Conservation (phyloP, 2,797 vertebrate species). For the Poecile montanus region DNA sequence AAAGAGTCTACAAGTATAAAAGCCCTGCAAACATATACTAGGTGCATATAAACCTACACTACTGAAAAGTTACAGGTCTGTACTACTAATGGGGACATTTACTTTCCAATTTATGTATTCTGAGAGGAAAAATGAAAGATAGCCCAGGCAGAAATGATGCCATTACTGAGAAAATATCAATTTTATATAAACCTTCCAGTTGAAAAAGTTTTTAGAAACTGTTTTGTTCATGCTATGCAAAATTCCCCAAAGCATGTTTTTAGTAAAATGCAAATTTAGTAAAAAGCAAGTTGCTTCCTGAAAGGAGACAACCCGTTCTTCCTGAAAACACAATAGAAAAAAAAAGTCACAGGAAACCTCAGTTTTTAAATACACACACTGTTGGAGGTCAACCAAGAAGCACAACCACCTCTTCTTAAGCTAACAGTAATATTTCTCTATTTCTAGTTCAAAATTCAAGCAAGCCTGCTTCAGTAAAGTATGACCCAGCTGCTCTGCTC, state of each 20-base stretch:
- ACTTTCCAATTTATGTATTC: neutral
- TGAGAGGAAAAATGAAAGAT: neutral
- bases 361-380: neutral
- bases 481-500: accelerated
- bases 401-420: neutral
- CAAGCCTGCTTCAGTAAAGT: accelerated
- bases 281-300: neutral
- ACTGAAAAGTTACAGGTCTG: neutral
- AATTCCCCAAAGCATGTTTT: neutral
- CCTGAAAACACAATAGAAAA: neutral
- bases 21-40: neutral
- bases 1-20: neutral
- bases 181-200: neutral
- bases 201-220: neutral
- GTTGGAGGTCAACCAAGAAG: neutral
- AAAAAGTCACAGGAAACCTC: neutral
- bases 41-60: neutral
- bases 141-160: neutral
- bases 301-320: neutral
- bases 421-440: neutral
- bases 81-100: neutral
- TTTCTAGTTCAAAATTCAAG: neutral
- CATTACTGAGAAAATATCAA: neutral
- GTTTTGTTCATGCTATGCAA: neutral
- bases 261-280: neutral